These are phyloP conservation scores for Sarcophaga peregrina DNA, from an alignment of 1,140 invertebrate genomes.

Conservation along the genomic window DNA sequence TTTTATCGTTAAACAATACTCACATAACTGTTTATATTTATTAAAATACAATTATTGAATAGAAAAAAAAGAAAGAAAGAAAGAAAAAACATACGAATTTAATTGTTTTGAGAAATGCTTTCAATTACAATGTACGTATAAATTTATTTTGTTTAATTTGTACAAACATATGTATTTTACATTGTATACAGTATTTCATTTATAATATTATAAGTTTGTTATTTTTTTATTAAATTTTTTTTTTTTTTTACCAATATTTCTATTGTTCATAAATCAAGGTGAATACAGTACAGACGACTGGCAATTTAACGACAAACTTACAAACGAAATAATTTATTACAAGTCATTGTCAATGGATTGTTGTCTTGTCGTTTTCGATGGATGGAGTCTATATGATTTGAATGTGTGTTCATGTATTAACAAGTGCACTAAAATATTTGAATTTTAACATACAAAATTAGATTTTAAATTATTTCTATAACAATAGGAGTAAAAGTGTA, in stretches of 20 bases:
- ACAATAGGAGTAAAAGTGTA: conserved; percentile 12
- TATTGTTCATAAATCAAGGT: conserved; percentile 8
- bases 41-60: no score
- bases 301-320: conserved; percentile 10
- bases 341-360: not conserved
- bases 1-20: no score
- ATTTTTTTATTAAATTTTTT: not conserved
- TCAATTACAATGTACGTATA: no score
- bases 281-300: not conserved
- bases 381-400: not conserved
- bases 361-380: not conserved
- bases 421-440: not conserved
- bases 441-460: conserved; percentile 1
- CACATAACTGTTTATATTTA: no score
- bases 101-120: no score
- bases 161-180: no score
- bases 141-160: no score
- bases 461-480: not conserved
- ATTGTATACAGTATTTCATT: no score
- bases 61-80: no score
- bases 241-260: not conserved
- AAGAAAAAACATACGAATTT: no score
- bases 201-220: no score
- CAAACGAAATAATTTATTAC: not conserved
- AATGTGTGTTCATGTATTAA: not conserved